These are phyloP conservation scores for Rotaria magnacalcarata DNA, from an alignment of 2,888 invertebrate genomes.

Conservation along the genomic window DNA sequence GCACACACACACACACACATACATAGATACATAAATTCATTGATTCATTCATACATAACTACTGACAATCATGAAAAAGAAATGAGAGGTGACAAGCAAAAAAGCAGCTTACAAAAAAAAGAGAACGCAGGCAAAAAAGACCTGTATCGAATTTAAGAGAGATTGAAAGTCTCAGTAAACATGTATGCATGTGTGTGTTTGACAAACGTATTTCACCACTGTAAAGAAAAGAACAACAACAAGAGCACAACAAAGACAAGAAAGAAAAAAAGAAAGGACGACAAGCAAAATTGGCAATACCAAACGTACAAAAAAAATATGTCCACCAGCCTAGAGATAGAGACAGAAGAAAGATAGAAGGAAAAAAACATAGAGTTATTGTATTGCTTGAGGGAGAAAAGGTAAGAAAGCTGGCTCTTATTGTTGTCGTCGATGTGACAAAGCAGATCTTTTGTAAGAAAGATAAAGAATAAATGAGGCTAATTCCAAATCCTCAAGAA, in stretches of 20 bases:
- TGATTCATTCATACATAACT: neutral
- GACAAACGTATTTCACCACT: conserved; percentile 12
- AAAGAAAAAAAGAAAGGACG: conserved; percentile 14
- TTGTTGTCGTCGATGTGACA: conserved; percentile 28
- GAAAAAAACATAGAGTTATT: conserved; percentile 1
- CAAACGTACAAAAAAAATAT: conserved; percentile 36
- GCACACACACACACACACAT: neutral
- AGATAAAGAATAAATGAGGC: conserved; percentile 49
- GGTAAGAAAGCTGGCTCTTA: conserved; percentile 20
- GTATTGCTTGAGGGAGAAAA: conserved; percentile 22
- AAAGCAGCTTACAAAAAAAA: conserved; percentile 27
- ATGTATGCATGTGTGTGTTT: conserved; percentile 5
- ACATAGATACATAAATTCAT: neutral
- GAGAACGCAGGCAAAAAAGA: neutral
- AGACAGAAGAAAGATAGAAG: neutral
- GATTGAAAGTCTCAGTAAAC: neutral
- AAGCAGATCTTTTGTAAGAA: neutral
- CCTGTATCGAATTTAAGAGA: neutral
- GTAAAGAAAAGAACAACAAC: conserved; percentile 15
- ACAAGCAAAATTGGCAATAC: conserved; percentile 25
- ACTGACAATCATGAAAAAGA: neutral
- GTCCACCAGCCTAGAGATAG: conserved; percentile 15
- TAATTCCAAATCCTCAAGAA: conserved; percentile 99
- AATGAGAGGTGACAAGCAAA: neutral
- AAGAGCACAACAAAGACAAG: conserved; percentile 11